A percentile compares a stretch with the other conserved stretches of the same genome.
Conservation (phyloP, 1,140 invertebrate genomes). For the Zaprionus capensis region DNA sequence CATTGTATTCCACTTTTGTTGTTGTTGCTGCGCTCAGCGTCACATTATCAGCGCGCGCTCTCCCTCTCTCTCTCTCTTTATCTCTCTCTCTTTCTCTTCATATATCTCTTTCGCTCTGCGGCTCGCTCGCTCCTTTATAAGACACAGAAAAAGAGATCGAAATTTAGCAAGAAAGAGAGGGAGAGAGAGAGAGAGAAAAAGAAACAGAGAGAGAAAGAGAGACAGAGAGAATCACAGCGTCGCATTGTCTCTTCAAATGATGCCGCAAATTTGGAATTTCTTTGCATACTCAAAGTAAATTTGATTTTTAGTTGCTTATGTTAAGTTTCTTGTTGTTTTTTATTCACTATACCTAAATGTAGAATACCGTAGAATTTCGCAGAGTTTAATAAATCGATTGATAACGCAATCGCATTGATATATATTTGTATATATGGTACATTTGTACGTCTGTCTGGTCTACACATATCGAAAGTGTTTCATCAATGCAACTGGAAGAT, state of each 20-base stretch:
- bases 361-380: slow-evolving; percentile 46
- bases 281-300: slow-evolving; percentile 27
- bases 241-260: slow-evolving; percentile 21
- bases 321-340: neutral
- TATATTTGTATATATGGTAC: neutral
- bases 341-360: slow-evolving; percentile 46
- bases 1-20: slow-evolving; percentile 65
- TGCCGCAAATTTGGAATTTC: slow-evolving; percentile 27
- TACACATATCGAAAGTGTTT: too few species aligned
- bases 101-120: slow-evolving; percentile 3
- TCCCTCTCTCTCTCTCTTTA: slow-evolving; percentile 12
- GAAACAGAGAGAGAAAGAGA: slow-evolving; percentile 10
- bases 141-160: neutral
- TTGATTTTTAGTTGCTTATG: slow-evolving; percentile 29
- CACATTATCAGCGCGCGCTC: slow-evolving; percentile 57
- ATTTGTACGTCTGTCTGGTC: too few species aligned
- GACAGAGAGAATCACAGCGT: neutral
- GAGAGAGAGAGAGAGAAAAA: neutral
- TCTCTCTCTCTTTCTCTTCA: neutral
- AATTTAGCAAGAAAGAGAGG: neutral
- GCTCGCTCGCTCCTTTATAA: slow-evolving; percentile 16
- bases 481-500: too few species aligned
- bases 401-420: neutral
- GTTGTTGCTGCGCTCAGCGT: slow-evolving; percentile 42
- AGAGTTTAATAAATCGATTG: slow-evolving; percentile 17